Conservation (phyloP, 1,140 invertebrate species). For the Sycophaga agraensis region DNA sequence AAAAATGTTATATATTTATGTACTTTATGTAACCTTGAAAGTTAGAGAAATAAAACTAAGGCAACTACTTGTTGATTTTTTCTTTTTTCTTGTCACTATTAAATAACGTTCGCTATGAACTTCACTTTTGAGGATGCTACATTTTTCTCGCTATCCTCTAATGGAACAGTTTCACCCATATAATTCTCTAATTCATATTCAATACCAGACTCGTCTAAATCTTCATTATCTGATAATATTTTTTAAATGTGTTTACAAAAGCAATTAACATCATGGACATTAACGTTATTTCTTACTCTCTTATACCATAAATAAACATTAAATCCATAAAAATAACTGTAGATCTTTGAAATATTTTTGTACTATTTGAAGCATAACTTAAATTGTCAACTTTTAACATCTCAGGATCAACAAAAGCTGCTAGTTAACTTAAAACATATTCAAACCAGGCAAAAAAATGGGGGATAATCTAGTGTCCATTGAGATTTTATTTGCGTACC, state of each 20-base stretch:
- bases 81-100: no score
- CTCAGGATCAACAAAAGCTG: slow-evolving; percentile 78
- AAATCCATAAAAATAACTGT: slow-evolving; percentile 89
- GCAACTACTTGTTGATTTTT: no score
- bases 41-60: no score
- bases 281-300: slow-evolving; percentile 64
- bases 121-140: no score
- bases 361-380: slow-evolving; percentile 78
- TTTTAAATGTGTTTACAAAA: background rate
- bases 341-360: slow-evolving; percentile 87
- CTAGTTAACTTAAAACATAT: slow-evolving; percentile 77
- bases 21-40: no score
- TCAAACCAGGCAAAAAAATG: slow-evolving; percentile 99
- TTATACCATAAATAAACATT: slow-evolving; percentile 77
- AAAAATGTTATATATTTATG: no score
- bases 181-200: no score
- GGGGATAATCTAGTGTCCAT: slow-evolving; percentile 99
- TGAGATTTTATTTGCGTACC: slow-evolving; percentile 91
- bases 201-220: no score
- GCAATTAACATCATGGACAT: no score
- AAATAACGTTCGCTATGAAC: no score
- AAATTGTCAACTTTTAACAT: slow-evolving; percentile 87
- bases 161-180: no score
- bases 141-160: no score
- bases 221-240: background rate